phyloP scores from a whole-genome alignment of 2,797 vertebrate genomes.

The Danio albolineatus region DNA sequence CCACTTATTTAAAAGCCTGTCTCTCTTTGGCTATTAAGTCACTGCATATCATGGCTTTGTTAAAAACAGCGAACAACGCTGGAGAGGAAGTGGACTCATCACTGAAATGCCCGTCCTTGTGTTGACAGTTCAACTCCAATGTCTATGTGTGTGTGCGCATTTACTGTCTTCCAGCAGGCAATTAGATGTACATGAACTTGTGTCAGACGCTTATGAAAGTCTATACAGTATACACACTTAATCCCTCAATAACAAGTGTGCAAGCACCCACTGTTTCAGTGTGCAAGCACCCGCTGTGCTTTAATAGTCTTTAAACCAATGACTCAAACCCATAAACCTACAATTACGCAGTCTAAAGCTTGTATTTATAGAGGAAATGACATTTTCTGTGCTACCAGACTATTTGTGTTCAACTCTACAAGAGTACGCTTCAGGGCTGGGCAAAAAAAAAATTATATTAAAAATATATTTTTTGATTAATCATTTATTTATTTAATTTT shows the following conservation, averaged over 20 bases:
- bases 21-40: conserved; percentile 12
- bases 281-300: conserved; percentile 15
- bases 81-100: neutral
- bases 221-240: neutral
- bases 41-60: conserved; percentile 10
- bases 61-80: neutral
- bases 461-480: too few species aligned
- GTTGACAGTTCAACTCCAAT: conserved; percentile 1
- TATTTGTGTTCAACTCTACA: conserved; percentile 31
- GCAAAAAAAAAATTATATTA: too few species aligned
- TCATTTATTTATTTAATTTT: too few species aligned
- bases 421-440: too few species aligned
- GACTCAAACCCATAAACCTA: conserved; percentile 36
- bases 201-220: neutral
- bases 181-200: neutral
- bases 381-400: neutral
- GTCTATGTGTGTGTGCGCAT: neutral
- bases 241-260: conserved; percentile 7
- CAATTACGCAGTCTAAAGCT: conserved; percentile 30
- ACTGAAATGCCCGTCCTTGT: conserved; percentile 8
- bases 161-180: neutral
- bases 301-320: conserved; percentile 40
- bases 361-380: conserved; percentile 48
- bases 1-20: neutral
- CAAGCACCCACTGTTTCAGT: neutral